Percentiles rank a stretch among this genome's conserved stretches.
phyloP scores from a whole-genome alignment of 2,888 invertebrate genomes.

The Pollenia angustigena region DNA sequence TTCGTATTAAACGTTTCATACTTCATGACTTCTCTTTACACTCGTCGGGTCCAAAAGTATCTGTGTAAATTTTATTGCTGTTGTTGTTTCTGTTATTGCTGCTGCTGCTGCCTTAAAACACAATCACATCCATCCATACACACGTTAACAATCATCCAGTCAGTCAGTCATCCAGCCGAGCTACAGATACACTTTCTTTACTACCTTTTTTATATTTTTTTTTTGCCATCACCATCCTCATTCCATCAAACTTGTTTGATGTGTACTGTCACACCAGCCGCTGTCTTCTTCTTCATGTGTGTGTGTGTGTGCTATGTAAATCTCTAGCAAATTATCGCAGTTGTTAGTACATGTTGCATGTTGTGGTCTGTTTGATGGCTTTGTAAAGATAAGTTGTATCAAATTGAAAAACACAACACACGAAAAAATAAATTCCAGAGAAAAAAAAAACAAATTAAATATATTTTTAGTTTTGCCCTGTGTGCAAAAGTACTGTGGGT shows the following conservation, averaged over 20 bases:
- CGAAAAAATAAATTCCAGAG: neutral
- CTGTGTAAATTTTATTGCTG: constrained; percentile 3
- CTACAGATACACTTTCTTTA: constrained; percentile 65
- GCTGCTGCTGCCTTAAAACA: constrained; percentile 42
- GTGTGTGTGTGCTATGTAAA: neutral
- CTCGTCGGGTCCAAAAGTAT: constrained; percentile 5
- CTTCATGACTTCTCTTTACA: constrained; percentile 50
- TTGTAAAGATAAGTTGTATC: constrained; percentile 54
- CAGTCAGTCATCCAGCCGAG: constrained; percentile 1
- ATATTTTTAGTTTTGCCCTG: constrained; percentile 26
- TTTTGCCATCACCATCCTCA: neutral
- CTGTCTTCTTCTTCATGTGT: neutral
- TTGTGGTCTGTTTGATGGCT: constrained; percentile 53
- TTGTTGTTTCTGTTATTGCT: neutral
- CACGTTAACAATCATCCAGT: neutral
- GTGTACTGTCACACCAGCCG: constrained; percentile 34
- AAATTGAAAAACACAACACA: constrained; percentile 45
- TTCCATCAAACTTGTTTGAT: constrained; percentile 52
- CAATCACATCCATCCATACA: neutral
- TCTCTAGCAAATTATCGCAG: constrained; percentile 38
- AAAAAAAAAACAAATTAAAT: constrained; percentile 55
- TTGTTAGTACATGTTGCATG: constrained; percentile 42
- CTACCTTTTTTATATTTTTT: constrained; percentile 13
- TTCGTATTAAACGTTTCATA: constrained; percentile 66
- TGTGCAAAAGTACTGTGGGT: constrained; percentile 41